Evolutionary conservation across 2,888 invertebrate species (phyloP), one percentile per base, ranked within the genome.

Genomic region (Callyntrura sp.): DNA sequence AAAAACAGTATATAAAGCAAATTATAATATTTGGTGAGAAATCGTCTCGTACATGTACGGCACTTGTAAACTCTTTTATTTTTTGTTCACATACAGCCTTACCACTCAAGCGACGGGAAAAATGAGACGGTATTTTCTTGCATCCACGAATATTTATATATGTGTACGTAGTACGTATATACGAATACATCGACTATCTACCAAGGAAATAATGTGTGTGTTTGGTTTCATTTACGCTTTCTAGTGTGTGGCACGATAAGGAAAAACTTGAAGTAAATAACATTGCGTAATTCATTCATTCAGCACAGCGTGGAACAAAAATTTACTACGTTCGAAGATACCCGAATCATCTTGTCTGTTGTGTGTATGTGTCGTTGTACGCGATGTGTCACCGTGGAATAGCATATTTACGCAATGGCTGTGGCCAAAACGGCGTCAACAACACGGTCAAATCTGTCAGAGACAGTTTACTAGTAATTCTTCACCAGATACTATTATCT

Each of bases 401-500:
- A 25, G 20, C 76, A 20, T 25, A 25, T 78, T 51, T 55, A 20
- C 70, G 45, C 8, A 62, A 62, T 4, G 23, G 14, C n/a, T 35
- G 20, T 43, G 62, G 20, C 60, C n/a, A 25, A 65, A n/a, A n/a
- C n/a, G n/a, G 48, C 82, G 65, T 23, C n/a, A 62, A n/a, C n/a
- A n/a, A 81, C 43, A 17, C 17, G 17, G 28, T n/a, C 45, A 70
- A 45, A 45, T 35, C 1, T 45, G 17, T n/a, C 20, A 35, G n/a
- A 28, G 28, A 68, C 68, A 68, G 2, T 14, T n/a, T n/a, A n/a
- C n/a, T n/a, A n/a, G n/a, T n/a, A n/a, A 9, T 12, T 25, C 25
- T 25, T 25, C 62, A 60, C 5, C 65, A 14, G 62, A 43, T 70
- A 70, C 43, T 83, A 43, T 84, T 78, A 89, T 89, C 88, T 84